phyloP scores from a whole-genome alignment of 2,888 invertebrate genomes.

The Acleris holmiana region DNA sequence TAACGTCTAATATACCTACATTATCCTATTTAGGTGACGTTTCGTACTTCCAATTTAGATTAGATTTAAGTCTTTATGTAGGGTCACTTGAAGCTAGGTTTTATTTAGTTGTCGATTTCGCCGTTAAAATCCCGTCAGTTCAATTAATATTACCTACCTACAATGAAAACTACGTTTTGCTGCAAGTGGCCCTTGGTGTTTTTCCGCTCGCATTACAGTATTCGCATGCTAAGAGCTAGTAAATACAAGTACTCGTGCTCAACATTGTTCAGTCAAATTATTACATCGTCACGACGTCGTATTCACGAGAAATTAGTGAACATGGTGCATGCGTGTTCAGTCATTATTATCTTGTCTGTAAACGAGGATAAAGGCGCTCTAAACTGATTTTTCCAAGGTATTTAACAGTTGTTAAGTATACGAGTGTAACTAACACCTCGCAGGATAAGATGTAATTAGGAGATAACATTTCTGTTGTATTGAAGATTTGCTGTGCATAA shows the following conservation, averaged over 20 bases:
- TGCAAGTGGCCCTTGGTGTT: neutral
- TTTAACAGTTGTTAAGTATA: too few species aligned
- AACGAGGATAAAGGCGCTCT: too few species aligned
- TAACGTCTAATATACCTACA: slow-evolving; percentile 20
- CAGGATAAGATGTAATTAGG: too few species aligned
- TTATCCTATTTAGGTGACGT: slow-evolving; percentile 26
- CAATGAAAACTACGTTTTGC: too few species aligned
- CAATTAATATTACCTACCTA: too few species aligned
- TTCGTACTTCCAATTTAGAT: slow-evolving; percentile 10
- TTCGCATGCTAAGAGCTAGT: neutral
- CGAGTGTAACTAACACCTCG: too few species aligned
- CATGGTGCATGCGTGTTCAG: too few species aligned
- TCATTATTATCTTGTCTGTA: neutral
- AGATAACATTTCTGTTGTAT: neutral
- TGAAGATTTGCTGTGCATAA: slow-evolving; percentile 13
- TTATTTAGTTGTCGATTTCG: too few species aligned
- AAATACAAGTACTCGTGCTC: neutral
- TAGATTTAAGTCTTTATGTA: neutral
- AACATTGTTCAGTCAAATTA: slow-evolving; percentile 7
- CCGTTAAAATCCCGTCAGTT: too few species aligned
- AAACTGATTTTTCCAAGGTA: too few species aligned
- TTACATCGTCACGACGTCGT: slow-evolving; percentile 4
- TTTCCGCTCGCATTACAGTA: neutral
- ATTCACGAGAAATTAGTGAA: neutral
- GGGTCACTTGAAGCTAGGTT: too few species aligned